Base-by-base conservation (phyloP, 2,797 vertebrate genomes). In the Anomalospiza imberbis region DNA sequence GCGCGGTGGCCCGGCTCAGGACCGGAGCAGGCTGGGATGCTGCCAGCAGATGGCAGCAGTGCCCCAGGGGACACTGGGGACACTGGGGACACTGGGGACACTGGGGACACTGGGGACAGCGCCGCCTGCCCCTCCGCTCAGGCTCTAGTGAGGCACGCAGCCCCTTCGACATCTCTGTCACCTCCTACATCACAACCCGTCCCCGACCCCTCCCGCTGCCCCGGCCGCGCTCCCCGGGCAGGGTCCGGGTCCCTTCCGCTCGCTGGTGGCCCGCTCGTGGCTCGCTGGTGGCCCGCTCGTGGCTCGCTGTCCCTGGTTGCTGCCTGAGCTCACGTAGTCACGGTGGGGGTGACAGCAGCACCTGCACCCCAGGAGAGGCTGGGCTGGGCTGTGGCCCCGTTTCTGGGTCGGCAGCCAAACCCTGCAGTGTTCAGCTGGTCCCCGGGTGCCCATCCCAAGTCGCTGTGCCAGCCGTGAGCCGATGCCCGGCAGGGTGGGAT, bases 41-140 rank as follows among this genome's bases (percentile, higher is more conserved):
- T 40, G 75, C 95, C 96, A 93, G 91, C 87, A 96, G 96, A 91
- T 96, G 96, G 96, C 96, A 96, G 96, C 95, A 96, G 86, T 15
- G 63, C 18, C 86, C 84, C 83, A 17, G 3, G 87, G 71, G 84
- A 87, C 84, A 19, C 7, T 3, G 60, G 60, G 32, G 40, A 40
- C 36, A 38, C 36, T 38, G 36, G 36, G 36, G 11, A 38, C 36
- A 38, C 36, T 38, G 36, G 38, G 38, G 34, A 60, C 57, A 54
- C 4, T 25, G 47, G 47, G 13, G 47, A 48, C 47, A 50, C 25
- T 17, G 54, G 57, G 34, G 57, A 36, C 82, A 53, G 61, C n/a
- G 87, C 42, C 68, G 57, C 61, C 34, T 12, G n/a, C 9, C 32
- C 14, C 48, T 55, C 17, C 6, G 1, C 36, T 57, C 53, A 0